Conservation (phyloP, 2,797 vertebrate species). For the Eurystomus glaucurus region DNA sequence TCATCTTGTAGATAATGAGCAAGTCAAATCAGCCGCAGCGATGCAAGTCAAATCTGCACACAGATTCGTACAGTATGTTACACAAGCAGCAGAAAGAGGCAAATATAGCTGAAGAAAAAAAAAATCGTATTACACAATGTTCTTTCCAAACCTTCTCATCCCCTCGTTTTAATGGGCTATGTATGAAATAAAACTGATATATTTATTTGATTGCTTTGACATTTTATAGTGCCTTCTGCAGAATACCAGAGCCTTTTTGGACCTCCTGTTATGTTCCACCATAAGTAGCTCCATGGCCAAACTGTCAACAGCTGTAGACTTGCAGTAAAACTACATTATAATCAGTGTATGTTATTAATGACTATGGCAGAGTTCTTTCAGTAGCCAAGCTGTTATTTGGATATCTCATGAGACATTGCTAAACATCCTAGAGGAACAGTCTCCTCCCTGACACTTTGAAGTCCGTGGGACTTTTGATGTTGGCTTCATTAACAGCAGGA, state of each 20-base stretch:
- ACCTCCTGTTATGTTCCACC: not conserved
- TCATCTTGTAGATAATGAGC: not conserved
- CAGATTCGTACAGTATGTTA: not conserved
- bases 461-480: constrained; percentile 1
- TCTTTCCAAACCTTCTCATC: not conserved
- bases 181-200: not conserved
- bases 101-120: not conserved
- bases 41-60: not conserved
- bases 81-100: not conserved
- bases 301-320: not conserved
- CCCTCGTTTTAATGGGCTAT: not conserved
- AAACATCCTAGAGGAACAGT: not conserved
- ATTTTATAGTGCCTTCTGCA: not conserved
- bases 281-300: rapidly evolving
- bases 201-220: not conserved
- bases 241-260: not conserved
- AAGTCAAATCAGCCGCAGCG: not conserved
- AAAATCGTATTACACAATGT: not conserved
- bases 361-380: not conserved
- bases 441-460: constrained; percentile 37
- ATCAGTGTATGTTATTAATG: not conserved
- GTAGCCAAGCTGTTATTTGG: not conserved
- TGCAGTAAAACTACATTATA: not conserved
- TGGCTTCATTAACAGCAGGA: not conserved
- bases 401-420: not conserved